Evolutionary conservation across 2,888 invertebrate genomes (phyloP), one percentile per base, ranked within the genome.

Genomic region (Amblyteles armatorius): DNA sequence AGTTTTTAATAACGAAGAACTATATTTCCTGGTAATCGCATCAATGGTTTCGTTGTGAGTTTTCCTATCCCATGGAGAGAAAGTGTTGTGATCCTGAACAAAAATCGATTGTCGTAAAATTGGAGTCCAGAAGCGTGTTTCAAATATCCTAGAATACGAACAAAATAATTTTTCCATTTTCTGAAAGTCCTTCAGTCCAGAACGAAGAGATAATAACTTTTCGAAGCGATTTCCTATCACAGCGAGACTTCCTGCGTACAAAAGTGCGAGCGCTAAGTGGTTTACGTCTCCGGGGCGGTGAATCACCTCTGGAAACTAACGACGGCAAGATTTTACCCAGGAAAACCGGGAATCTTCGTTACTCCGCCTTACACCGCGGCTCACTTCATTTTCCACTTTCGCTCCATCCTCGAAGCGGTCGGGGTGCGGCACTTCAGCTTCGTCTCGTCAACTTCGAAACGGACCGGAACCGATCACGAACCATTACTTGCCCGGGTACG

Each of bases 381-480:
- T 63, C 33, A 50, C 22, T 48, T 22, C 55, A 26, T 57, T 57
- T 57, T 4, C 57, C 57, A 57, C 57, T 57, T 26, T 13, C 57
- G 11, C 57, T 26, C 26, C 57, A 22, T 26, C 57, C 13, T 22
- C 57, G 57, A 57, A 57, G 26, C 26, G 5, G 57, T 13, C 57
- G 57, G 9, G 19, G 13, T 13, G 26, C 26, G 26, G 65, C 36
- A 76, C 63, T 65, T 36, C 29, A 76, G 33, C 65, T 84, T 78
- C 60, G 29, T 73, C 68, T 78, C 68, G 73, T 84, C 84, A 69
- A 81, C 44, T 84, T 63, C 73, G 63, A 78, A 81, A 81, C 44
- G 73, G 68, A 77, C 40, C 50, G 50, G 57, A 73, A 84, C 63
- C 67, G 60, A 73, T 81, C 60, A 60, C 69, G 68, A 84, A 78